These are phyloP conservation scores for Lepidocyrtinus sp. DNA, from an alignment of 2,888 invertebrate species.

Conservation along the genomic window DNA sequence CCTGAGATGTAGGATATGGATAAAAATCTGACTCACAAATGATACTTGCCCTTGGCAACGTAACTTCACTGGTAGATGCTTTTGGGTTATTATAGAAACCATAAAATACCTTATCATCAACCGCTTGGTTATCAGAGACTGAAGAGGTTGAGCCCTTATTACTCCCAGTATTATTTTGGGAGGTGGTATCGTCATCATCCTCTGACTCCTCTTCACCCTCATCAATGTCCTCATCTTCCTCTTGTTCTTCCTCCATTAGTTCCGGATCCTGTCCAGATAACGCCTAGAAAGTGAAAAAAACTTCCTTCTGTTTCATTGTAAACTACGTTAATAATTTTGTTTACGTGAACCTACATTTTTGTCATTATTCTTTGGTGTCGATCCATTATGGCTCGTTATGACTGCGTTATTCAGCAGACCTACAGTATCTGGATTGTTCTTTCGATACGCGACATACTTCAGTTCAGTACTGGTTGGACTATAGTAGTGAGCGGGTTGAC, in stretches of 20 bases:
- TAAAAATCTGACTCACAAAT: conserved; percentile 4
- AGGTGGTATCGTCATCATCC: conserved; percentile 55
- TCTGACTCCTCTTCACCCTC: conserved; percentile 63
- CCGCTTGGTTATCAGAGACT: conserved; percentile 60
- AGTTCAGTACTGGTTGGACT: conserved; percentile 54
- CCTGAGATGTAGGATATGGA: too few species aligned
- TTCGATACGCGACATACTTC: conserved; percentile 50
- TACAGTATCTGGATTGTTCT: conserved; percentile 56
- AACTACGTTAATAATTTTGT: not conserved
- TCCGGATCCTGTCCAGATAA: not conserved
- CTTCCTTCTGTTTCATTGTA: not conserved
- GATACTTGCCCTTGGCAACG: conserved; percentile 23
- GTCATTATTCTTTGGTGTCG: not conserved
- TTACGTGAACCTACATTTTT: not conserved
- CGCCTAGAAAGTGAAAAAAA: not conserved
- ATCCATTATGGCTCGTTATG: not conserved
- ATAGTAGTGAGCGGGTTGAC: conserved; percentile 57
- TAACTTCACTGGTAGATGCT: conserved; percentile 63
- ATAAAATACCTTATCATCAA: conserved; percentile 68
- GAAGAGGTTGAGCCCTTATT: conserved; percentile 53
- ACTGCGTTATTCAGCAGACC: conserved; percentile 45
- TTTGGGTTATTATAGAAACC: conserved; percentile 64
- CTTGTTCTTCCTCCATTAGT: conserved; percentile 7
- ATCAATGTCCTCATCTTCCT: conserved; percentile 25
- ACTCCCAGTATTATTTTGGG: conserved; percentile 44